Percentiles rank a stretch among this genome's conserved stretches.
These are phyloP conservation scores for Zaprionus vittiger DNA, from an alignment of 1,140 invertebrate species.

Conservation along the genomic window DNA sequence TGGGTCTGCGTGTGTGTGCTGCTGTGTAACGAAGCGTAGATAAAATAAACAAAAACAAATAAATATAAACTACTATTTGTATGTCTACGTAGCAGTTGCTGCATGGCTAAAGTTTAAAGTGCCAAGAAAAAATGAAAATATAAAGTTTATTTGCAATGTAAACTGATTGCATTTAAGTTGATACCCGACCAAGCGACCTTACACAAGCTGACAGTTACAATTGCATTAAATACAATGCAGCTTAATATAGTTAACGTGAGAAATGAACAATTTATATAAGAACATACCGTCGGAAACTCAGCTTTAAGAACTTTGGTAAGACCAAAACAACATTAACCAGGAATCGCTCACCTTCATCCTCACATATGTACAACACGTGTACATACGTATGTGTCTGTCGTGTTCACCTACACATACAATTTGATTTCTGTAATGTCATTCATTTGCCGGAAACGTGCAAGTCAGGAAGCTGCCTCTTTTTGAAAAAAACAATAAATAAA, in stretches of 20 bases:
- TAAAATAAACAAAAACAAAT: constrained; percentile 81
- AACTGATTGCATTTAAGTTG: constrained; percentile 73
- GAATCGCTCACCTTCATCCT: neutral
- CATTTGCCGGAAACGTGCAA: neutral
- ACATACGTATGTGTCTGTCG: neutral
- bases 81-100: constrained; percentile 29
- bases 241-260: neutral
- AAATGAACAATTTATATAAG: neutral
- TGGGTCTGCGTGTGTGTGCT: constrained; percentile 35
- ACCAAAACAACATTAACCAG: neutral
- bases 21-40: constrained; percentile 78
- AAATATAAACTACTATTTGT: constrained; percentile 54
- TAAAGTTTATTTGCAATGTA: constrained; percentile 35
- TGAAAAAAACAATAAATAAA: neutral
- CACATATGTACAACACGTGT: too few relatives aligned
- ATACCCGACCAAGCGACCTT: constrained; percentile 20
- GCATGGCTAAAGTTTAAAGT: constrained; percentile 73
- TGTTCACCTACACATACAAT: neutral
- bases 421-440: neutral
- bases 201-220: constrained; percentile 7
- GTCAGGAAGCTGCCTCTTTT: neutral
- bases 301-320: neutral
- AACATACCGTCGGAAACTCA: neutral
- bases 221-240: constrained; percentile 1
- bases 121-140: constrained; percentile 75